A percentile compares a stretch with the other conserved stretches of the same genome.
These are phyloP conservation scores for Psilanteris sp. DNA, from an alignment of 1,140 invertebrate species.

Conservation along the genomic window DNA sequence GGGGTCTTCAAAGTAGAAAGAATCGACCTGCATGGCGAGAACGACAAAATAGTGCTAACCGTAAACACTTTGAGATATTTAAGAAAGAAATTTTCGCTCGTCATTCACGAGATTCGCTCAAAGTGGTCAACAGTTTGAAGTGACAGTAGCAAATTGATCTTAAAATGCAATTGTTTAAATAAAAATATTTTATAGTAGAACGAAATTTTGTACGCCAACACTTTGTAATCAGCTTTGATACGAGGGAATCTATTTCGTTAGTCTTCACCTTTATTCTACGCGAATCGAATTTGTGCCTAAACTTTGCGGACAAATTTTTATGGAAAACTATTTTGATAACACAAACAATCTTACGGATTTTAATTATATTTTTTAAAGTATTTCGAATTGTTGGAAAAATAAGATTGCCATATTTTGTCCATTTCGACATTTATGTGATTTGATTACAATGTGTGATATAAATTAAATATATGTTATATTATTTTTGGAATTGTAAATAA, in stretches of 20 bases:
- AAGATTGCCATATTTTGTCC: no score
- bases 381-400: no score
- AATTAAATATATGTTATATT: no score
- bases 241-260: not conserved
- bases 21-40: constrained; percentile 90
- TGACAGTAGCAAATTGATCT: constrained; percentile 47
- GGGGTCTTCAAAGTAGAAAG: constrained; percentile 90
- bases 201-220: constrained; percentile 14
- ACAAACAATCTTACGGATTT: no score
- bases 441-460: no score
- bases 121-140: constrained; percentile 79
- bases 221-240: constrained; percentile 27
- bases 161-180: constrained; percentile 26
- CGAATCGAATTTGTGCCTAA: constrained; percentile 12
- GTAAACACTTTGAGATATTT: constrained; percentile 90
- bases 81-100: constrained; percentile 90
- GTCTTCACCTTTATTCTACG: not conserved
- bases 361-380: no score
- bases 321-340: constrained; percentile 19
- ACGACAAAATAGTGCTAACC: constrained; percentile 90
- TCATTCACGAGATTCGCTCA: constrained; percentile 85
- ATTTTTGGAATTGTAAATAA: no score
- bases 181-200: constrained; percentile 2
- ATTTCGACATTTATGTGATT: no score
- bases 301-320: constrained; percentile 5